phyloP scores from a whole-genome alignment of 2,797 vertebrate species.

The Neosilurus hyrtlii region DNA sequence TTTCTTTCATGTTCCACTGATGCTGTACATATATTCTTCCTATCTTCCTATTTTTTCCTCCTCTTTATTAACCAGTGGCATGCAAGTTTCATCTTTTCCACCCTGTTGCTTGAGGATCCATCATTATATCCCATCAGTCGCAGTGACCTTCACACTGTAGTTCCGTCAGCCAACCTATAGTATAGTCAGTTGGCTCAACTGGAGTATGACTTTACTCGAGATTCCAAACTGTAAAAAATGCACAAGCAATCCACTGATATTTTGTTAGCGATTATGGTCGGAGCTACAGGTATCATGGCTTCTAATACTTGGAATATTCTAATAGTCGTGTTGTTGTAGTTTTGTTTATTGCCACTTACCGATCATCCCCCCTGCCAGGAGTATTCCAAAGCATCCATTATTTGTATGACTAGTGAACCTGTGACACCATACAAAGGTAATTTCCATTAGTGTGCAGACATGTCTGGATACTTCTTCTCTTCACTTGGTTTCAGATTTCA shows the following conservation, averaged over 20 bases:
- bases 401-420: background rate
- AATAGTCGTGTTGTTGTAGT: background rate
- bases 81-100: constrained; percentile 4
- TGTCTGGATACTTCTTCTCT: background rate
- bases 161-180: background rate
- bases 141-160: background rate
- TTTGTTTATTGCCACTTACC: background rate
- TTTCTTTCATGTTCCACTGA: constrained; percentile 1
- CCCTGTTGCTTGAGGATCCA: constrained; percentile 11
- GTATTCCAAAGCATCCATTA: background rate
- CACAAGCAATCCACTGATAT: background rate
- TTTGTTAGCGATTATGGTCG: background rate
- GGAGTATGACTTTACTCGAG: background rate
- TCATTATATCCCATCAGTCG: constrained; percentile 21
- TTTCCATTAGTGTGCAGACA: background rate
- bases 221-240: background rate
- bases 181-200: too few species aligned
- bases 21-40: background rate
- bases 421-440: background rate
- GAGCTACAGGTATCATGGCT: background rate
- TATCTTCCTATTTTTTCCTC: background rate
- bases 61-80: background rate
- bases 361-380: background rate
- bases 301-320: background rate
- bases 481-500: background rate